Evolutionary conservation across 2,113 vertebrate species (phyloP).

Genomic region (Atlantisia rogersi): DNA sequence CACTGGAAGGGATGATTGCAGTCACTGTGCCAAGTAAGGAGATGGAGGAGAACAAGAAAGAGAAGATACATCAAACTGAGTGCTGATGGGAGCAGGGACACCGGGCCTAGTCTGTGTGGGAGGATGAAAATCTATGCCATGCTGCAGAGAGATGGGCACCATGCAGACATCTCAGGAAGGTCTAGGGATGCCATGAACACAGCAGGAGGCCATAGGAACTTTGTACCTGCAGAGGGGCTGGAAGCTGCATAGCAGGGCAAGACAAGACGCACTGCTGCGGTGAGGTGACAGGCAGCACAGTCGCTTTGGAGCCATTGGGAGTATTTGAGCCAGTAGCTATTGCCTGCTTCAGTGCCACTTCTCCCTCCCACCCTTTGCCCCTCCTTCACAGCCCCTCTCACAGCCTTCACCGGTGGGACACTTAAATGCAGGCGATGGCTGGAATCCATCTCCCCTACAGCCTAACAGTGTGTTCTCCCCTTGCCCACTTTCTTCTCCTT

Average conservation of each 20-base stretch:
- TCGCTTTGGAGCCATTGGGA: not conserved
- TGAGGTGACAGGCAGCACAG: not conserved
- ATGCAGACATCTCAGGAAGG: not conserved
- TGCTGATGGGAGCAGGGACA: slow-evolving; percentile 15
- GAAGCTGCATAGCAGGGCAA: not conserved
- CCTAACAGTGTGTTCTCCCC: not conserved
- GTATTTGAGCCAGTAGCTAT: not conserved
- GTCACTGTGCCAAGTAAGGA: not conserved
- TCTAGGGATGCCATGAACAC: not conserved
- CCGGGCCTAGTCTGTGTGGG: not conserved
- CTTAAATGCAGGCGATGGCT: not conserved
- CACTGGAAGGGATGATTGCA: slow-evolving; percentile 10
- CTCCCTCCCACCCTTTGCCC: not conserved
- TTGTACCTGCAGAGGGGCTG: not conserved
- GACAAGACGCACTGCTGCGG: not conserved
- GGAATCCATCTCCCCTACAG: not conserved
- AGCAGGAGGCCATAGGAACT: not conserved
- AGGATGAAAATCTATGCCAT: not conserved
- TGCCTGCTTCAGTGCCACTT: not conserved
- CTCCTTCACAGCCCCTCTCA: not conserved
- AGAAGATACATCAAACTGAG: slow-evolving; percentile 9
- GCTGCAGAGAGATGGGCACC: not conserved
- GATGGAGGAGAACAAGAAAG: slow-evolving; percentile 8
- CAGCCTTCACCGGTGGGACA: not conserved
- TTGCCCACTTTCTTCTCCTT: not conserved